Conservation (phyloP, 2,113 vertebrate genomes). For the Eurystomus gularis region DNA sequence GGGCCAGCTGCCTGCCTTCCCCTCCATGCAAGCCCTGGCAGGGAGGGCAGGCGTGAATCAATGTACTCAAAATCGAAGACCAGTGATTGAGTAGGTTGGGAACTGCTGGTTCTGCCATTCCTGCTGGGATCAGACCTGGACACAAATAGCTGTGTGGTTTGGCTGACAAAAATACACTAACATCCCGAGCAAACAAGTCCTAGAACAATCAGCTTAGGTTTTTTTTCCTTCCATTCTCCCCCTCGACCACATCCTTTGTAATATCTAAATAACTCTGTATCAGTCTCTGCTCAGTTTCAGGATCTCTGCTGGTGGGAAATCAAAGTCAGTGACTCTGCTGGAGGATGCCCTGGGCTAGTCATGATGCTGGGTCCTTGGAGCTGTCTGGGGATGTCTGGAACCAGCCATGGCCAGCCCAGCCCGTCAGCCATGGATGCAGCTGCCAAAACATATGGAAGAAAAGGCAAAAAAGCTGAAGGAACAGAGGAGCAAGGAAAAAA, state of each 20-base stretch:
- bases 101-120: background rate
- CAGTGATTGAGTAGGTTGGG: background rate
- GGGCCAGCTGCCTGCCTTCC: fast-evolving
- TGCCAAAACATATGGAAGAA: background rate
- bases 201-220: background rate
- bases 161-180: background rate
- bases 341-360: background rate
- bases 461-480: background rate
- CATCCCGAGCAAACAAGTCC: background rate
- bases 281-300: background rate
- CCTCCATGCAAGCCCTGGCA: fast-evolving
- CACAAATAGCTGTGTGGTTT: background rate
- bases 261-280: background rate
- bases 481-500: background rate
- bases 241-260: background rate
- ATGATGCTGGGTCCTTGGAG: background rate
- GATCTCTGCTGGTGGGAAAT: background rate
- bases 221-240: background rate
- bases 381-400: background rate
- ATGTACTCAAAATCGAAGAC: background rate
- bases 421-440: fast-evolving
- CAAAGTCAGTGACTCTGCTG: background rate
- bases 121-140: background rate
- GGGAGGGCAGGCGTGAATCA: background rate
- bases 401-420: background rate